Percentiles rank a stretch among this genome's conserved stretches.
phyloP scores from a whole-genome alignment of 2,888 invertebrate species.

The Laspeyria flexula region DNA sequence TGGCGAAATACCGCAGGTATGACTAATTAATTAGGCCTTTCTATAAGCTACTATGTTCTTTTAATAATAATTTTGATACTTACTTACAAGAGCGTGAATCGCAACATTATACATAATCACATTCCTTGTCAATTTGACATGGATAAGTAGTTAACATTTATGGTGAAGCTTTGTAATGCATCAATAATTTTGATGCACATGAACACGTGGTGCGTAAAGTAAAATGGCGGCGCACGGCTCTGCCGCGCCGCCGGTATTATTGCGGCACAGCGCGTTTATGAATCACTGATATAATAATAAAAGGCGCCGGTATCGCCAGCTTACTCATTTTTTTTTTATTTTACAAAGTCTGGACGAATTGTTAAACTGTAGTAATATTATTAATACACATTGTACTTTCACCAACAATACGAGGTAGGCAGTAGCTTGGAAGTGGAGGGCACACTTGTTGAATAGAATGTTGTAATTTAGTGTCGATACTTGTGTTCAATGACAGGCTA shows the following conservation, averaged over 20 bases:
- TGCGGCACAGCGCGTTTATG: conserved; percentile 20
- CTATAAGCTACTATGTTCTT: background rate
- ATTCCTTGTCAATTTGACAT: background rate
- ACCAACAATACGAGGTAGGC: too few species aligned
- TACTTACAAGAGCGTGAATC: background rate
- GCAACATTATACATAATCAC: background rate
- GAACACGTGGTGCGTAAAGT: conserved; percentile 79
- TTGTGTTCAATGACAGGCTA: too few species aligned
- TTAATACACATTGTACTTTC: too few species aligned
- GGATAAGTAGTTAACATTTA: background rate
- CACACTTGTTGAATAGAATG: too few species aligned
- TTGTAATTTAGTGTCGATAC: too few species aligned
- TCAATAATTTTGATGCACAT: conserved; percentile 54
- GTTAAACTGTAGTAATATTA: too few species aligned
- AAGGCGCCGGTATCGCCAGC: conserved; percentile 21
- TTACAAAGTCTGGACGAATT: background rate
- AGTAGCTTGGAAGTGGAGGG: too few species aligned
- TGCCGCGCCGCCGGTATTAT: conserved; percentile 28
- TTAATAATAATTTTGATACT: background rate
- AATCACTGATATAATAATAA: conserved; percentile 6
- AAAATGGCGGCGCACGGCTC: conserved; percentile 80
- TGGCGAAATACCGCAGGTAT: conserved; percentile 78
- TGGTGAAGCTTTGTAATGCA: conserved; percentile 18
- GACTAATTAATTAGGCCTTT: conserved; percentile 33
- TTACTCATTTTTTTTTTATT: background rate